Evolutionary conservation across 2,113 vertebrate species (phyloP).

Genomic region (Dolichotis patagonum): DNA sequence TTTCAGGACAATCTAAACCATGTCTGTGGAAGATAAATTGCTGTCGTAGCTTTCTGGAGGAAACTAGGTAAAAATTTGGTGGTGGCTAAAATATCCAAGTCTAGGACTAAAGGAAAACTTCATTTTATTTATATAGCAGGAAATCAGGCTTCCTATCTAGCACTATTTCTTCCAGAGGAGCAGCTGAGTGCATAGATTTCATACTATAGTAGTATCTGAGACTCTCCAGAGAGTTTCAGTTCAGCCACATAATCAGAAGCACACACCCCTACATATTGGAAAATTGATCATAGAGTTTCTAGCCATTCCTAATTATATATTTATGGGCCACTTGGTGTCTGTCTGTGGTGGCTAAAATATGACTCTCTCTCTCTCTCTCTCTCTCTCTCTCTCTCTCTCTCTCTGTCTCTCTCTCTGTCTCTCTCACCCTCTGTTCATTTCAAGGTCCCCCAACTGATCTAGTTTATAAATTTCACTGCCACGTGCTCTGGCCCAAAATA

Average conservation of each 20-base stretch:
- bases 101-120: neutral
- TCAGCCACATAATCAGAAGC: neutral
- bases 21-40: slow-evolving; percentile 49
- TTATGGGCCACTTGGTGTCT: neutral
- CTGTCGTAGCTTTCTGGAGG: slow-evolving; percentile 56
- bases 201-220: neutral
- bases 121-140: slow-evolving; percentile 50
- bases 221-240: slow-evolving; percentile 20
- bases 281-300: neutral
- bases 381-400: neutral
- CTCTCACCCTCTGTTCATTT: neutral
- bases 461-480: neutral
- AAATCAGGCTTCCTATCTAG: neutral
- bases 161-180: neutral
- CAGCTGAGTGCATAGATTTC: neutral
- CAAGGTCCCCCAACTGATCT: neutral
- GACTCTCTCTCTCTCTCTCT: too few species aligned
- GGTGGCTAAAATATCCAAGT: slow-evolving; percentile 55
- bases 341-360: too few species aligned
- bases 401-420: neutral
- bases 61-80: slow-evolving; percentile 37
- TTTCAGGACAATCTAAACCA: slow-evolving; percentile 57
- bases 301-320: slow-evolving; percentile 1
- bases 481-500: neutral
- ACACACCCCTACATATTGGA: neutral